Evolutionary conservation across 2,888 invertebrate species (phyloP), one percentile per base, ranked within the genome.

Genomic region (Ariolimax columbianus): DNA sequence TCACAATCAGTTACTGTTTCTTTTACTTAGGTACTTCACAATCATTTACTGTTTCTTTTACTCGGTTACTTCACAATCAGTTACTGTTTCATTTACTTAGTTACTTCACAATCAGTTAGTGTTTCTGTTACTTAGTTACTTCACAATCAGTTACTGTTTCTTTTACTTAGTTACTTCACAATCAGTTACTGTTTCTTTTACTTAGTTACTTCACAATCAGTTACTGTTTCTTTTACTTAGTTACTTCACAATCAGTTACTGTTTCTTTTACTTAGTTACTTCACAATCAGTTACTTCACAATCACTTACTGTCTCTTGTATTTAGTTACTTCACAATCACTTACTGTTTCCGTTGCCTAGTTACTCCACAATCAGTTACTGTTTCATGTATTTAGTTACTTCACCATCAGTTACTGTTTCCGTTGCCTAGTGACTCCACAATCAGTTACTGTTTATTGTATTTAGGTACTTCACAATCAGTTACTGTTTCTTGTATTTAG

Each of bases 61-160:
- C 9, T n/a, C n/a, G n/a, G n/a, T n/a, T n/a, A n/a, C n/a, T 55
- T 94, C 88, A 93, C 94, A 91, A 89, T 94, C 89, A 88, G 90
- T 85, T 55, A 23, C 3, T 55, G 17, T 23, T 23, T n/a, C n/a
- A n/a, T n/a, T n/a, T n/a, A n/a, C n/a, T n/a, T n/a, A n/a, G n/a
- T n/a, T n/a, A n/a, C n/a, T n/a, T n/a, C n/a, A n/a, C n/a, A n/a
- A n/a, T n/a, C n/a, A n/a, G n/a, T n/a, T n/a, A n/a, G n/a, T n/a
- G n/a, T n/a, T n/a, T 55, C 17, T 55, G 17, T 55, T 55, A 7
- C 14, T 47, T 14, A n/a, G n/a, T n/a, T n/a, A n/a, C n/a, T n/a
- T n/a, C n/a, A n/a, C n/a, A n/a, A n/a, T n/a, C n/a, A n/a, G n/a
- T n/a, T n/a, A n/a, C n/a, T n/a, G n/a, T n/a, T n/a, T n/a, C n/a